Evolutionary conservation across 2,113 vertebrate genomes (phyloP), one percentile per base, ranked within the genome.

Genomic region (Megaceryle maxima): DNA sequence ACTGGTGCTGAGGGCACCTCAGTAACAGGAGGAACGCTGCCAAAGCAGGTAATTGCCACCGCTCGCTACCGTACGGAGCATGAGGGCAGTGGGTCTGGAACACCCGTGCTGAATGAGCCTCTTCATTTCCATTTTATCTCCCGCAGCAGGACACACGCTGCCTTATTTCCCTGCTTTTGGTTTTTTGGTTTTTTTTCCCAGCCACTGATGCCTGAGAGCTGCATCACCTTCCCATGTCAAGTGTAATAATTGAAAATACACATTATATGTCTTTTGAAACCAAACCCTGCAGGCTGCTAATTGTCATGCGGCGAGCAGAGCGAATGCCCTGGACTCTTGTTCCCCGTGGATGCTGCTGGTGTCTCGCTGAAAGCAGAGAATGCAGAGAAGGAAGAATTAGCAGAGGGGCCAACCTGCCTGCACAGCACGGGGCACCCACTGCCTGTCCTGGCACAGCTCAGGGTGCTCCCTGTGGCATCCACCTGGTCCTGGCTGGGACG

Each of bases 351-450:
- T 66, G 37, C 35, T 22, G 44, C 18, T 4, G 6, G 2, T 28
- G 28, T 26, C 59, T 59, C 53, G 1, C 64, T 31, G 50, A n/a
- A 13, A 56, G 67, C 66, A 26, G 84, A 19, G n/a, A 46, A 22
- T 0, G 3, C 12, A 16, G 83, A 55, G 76, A 56, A 82, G 64
- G 44, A 56, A 50, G 31, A 11, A 16, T 26, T 15, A 18, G 76
- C 24, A 6, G n/a, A 14, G 1, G 2, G 41, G 25, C 41, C 8
- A 16, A 3, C 37, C 18, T 55, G 55, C 82, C 43, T 6, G 6
- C n/a, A 0, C 5, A 4, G 20, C 19, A 4, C 10, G 1, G 8
- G 21, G 22, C 86, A 63, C 50, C 29, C 41, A 1, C 48, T 13
- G 28, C 17, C 26, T 13, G 15, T 44, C 44, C 41, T 5, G 28